Percentiles rank a stretch among this genome's conserved stretches.
These are phyloP conservation scores for Nasonia giraulti DNA, from an alignment of 1,140 invertebrate species.

Conservation along the genomic window DNA sequence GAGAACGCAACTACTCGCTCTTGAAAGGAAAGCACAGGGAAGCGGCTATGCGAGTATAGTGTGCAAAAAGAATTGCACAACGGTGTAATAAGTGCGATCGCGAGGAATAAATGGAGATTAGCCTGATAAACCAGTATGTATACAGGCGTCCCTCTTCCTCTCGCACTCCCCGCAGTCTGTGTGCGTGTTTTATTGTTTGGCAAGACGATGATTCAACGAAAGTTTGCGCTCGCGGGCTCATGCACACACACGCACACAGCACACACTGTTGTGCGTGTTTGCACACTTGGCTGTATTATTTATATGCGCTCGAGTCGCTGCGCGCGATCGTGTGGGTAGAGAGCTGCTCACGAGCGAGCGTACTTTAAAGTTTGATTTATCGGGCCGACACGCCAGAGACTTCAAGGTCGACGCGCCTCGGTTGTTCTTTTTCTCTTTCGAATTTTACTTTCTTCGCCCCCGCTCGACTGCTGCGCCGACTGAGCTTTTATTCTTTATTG, in stretches of 20 bases:
- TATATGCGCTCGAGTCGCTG: conserved; percentile 1
- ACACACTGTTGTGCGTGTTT: neutral
- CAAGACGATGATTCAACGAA: conserved; percentile 41
- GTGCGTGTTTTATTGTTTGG: conserved; percentile 13
- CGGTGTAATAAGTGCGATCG: neutral
- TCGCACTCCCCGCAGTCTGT: no score
- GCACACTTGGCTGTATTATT: conserved; percentile 30
- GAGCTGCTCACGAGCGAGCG: neutral
- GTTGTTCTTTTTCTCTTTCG: neutral
- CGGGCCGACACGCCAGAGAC: neutral
- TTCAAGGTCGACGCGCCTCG: neutral
- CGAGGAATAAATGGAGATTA: neutral
- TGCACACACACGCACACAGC: neutral
- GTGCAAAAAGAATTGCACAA: conserved; percentile 19
- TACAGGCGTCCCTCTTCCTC: neutral
- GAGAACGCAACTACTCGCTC: neutral
- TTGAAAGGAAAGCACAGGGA: neutral
- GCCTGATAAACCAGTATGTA: neutral
- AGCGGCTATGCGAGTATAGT: neutral
- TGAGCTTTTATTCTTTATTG: neutral
- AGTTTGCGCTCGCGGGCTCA: neutral
- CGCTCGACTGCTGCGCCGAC: neutral
- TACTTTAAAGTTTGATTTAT: conserved; percentile 2
- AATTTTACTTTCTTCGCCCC: neutral
- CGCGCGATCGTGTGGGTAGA: no score